Conservation (phyloP, 2,113 vertebrate genomes). For the Channa argus region DNA sequence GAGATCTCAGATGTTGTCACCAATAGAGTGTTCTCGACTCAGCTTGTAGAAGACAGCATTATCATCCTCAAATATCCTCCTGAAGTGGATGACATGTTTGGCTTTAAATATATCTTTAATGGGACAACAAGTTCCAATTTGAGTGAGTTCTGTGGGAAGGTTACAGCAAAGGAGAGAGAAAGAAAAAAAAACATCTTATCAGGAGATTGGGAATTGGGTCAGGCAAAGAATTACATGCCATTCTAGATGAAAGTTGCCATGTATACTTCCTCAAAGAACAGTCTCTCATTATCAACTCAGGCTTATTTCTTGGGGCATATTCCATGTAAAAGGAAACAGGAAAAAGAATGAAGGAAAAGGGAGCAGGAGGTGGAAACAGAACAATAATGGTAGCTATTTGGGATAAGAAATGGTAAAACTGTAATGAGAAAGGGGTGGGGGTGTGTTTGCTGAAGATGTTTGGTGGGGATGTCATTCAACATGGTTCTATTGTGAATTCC, state of each 20-base stretch:
- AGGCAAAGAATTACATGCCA: conserved; percentile 79
- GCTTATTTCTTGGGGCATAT: conserved; percentile 63
- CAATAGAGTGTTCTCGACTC: conserved; percentile 37
- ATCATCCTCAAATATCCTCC: conserved; percentile 39
- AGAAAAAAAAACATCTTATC: conserved; percentile 69
- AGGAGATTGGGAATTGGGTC: conserved; percentile 80
- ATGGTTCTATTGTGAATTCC: conserved; percentile 72
- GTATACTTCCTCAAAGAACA: conserved; percentile 74
- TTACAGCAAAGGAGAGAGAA: conserved; percentile 43
- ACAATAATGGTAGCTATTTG: conserved; percentile 66
- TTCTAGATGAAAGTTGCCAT: conserved; percentile 78
- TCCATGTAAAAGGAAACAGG: conserved; percentile 66
- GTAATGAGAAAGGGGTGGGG: conserved; percentile 53
- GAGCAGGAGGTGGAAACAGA: conserved; percentile 23
- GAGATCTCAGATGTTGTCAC: conserved; percentile 66
- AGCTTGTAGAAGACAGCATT: conserved; percentile 40
- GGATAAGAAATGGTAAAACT: conserved; percentile 65
- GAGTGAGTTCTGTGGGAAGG: conserved; percentile 65
- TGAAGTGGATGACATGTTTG: conserved; percentile 73
- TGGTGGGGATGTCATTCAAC: conserved; percentile 55
- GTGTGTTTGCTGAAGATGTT: conserved; percentile 42
- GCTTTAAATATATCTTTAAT: conserved; percentile 75
- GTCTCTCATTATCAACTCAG: conserved; percentile 71
- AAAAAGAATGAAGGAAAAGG: conserved; percentile 56
- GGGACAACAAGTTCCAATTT: conserved; percentile 69